Base-by-base conservation (phyloP, 1,140 invertebrate genomes). In the Macrotrachela quadricornifera region DNA sequence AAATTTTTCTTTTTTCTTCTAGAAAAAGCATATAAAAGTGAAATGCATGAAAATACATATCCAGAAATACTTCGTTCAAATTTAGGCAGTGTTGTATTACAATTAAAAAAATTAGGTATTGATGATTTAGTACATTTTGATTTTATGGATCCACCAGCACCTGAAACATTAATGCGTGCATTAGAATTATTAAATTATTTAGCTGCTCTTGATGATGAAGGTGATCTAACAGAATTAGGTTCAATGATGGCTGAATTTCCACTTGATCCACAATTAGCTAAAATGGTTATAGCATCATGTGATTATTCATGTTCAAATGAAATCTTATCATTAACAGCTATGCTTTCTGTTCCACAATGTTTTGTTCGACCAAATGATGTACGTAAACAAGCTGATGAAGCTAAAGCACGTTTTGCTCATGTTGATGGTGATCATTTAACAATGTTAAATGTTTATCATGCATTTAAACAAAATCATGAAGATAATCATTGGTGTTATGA, bases 21-120 rank as follows among this genome's bases (percentile, higher is more conserved):
- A n/a, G 92, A 99, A 68, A 95, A 91, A 63, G 91, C 94, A 0
- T 99, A 87, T 69, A 92, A 91, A 66, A 81, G 85, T 61, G 92
- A 99, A 69, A 99, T 99, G 94, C 90, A 96, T 62, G 90, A 95
- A 57, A 95, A 99, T 62, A 99, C 94, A 1, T 97, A 97, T 70
- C 91, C 94, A 0, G 94, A 99, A 74, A 97, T 99, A 72, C 73
- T 97, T 55, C 71, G 88, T 50, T 92, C 87, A 30, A 96, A 96
- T 77, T 76, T 95, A 60, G 87, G 87, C 21, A 84, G 88, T 55
- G 91, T 97, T 56, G 92, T 99, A 45, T 70, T 99, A 51, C 92
- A 99, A 72, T 73, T 99, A 59, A 97, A 97, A 68, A 97, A 97
- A 73, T 76, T 99, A 40, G 94, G 94, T 58, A 97, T 99, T 61